Evolutionary conservation across 2,113 vertebrate species (phyloP).

Genomic region (Notarius lentiginosus): DNA sequence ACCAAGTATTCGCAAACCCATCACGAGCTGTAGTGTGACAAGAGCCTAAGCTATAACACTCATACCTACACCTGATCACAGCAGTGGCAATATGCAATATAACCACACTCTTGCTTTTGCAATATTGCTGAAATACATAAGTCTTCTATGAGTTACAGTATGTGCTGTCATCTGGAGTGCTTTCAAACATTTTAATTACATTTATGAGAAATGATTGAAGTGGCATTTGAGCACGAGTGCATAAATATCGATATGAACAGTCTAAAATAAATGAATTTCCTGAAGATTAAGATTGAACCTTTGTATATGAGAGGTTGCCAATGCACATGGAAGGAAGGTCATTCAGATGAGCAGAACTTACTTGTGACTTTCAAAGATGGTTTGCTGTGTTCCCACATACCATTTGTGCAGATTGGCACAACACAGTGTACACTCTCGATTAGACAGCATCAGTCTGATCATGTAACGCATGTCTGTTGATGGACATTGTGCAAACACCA

Average conservation of each 20-base stretch:
- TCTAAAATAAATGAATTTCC: no score
- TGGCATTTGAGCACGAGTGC: background rate
- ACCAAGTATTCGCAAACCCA: no score
- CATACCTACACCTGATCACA: no score
- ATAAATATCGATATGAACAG: background rate
- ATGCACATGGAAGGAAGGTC: conserved; percentile 1
- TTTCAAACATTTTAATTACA: background rate
- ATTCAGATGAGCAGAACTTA: background rate
- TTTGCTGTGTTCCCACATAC: background rate
- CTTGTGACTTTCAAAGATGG: background rate
- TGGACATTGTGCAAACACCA: background rate
- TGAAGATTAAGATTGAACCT: background rate
- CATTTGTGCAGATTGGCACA: conserved; percentile 3
- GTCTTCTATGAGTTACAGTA: background rate
- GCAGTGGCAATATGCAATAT: no score
- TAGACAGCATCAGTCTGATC: background rate
- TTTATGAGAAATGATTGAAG: background rate
- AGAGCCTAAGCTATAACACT: no score
- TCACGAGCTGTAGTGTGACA: no score
- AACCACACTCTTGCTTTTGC: background rate
- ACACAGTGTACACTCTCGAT: background rate
- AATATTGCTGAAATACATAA: background rate
- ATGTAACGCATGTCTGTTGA: background rate
- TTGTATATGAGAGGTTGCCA: background rate
- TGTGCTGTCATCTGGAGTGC: background rate